Conservation (phyloP, 2,888 invertebrate genomes). For the Coenonympha arcania region DNA sequence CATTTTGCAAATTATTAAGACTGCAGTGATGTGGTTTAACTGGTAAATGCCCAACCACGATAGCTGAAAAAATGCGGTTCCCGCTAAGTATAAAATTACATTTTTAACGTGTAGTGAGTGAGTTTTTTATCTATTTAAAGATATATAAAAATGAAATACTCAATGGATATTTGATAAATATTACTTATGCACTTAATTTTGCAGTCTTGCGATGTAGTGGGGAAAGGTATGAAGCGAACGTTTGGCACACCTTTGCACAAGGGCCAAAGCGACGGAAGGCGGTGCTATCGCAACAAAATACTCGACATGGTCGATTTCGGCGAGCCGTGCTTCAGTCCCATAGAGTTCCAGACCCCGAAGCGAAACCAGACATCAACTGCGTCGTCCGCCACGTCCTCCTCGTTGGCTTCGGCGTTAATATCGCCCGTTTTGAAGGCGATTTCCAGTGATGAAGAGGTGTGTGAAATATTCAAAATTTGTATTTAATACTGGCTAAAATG, state of each 20-base stretch:
- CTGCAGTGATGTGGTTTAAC: no score
- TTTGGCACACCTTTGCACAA: conserved; percentile 59
- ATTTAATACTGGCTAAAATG: background rate
- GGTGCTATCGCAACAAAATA: conserved; percentile 57
- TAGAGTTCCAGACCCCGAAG: conserved; percentile 54
- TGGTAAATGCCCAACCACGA: no score
- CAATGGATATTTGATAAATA: no score
- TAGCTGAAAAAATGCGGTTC: no score
- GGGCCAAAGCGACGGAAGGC: conserved; percentile 36
- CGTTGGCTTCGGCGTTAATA: conserved; percentile 52
- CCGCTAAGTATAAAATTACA: no score
- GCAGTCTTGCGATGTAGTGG: conserved; percentile 48
- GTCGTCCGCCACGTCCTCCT: conserved; percentile 48
- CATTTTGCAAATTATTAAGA: no score
- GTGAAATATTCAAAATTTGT: background rate
- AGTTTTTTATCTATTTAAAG: background rate
- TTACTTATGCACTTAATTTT: conserved; percentile 13
- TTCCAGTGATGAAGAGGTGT: conserved; percentile 64
- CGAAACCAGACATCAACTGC: conserved; percentile 41
- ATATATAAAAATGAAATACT: no score
- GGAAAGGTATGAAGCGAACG: conserved; percentile 62
- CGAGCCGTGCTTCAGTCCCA: conserved; percentile 61
- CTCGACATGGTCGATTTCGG: conserved; percentile 58
- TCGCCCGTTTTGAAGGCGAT: conserved; percentile 53
- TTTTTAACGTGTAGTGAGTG: no score